Conservation (phyloP, 2,888 invertebrate genomes). For the Mantis religiosa region DNA sequence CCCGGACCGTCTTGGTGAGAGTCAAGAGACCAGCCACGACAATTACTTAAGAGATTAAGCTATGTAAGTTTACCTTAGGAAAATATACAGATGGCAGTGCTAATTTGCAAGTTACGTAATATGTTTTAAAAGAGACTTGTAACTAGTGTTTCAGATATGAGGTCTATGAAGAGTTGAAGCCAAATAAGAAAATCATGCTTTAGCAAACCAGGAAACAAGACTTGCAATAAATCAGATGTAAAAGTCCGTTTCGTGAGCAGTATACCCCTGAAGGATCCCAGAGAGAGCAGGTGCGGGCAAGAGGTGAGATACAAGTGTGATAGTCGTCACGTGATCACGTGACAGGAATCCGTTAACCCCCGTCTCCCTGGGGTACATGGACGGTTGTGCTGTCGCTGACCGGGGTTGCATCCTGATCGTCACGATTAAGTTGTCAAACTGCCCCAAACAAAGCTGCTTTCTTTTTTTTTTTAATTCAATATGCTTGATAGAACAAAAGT, state of each 20-base stretch:
- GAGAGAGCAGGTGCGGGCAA: not conserved
- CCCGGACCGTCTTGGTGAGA: no score
- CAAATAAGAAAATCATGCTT: no score
- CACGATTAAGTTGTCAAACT: not conserved
- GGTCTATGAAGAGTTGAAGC: no score
- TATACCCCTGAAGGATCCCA: not conserved
- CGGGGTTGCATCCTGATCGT: not conserved
- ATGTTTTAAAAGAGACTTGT: no score
- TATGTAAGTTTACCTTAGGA: no score
- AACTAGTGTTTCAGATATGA: no score
- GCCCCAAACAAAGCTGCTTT: not conserved
- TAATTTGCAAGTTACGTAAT: no score
- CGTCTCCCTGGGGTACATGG: not conserved
- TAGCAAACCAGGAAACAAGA: no score
- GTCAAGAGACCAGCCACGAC: no score
- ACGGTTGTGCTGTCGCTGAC: not conserved
- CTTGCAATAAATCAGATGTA: not conserved
- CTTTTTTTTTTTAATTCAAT: not conserved
- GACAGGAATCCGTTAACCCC: not conserved
- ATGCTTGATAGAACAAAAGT: not conserved
- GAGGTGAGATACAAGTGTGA: not conserved
- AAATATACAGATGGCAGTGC: no score
- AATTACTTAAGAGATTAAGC: no score
- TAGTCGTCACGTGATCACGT: not conserved
- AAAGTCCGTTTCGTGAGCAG: not conserved